Conservation (phyloP, 2,797 vertebrate species). For the Tiaroga cobitis region DNA sequence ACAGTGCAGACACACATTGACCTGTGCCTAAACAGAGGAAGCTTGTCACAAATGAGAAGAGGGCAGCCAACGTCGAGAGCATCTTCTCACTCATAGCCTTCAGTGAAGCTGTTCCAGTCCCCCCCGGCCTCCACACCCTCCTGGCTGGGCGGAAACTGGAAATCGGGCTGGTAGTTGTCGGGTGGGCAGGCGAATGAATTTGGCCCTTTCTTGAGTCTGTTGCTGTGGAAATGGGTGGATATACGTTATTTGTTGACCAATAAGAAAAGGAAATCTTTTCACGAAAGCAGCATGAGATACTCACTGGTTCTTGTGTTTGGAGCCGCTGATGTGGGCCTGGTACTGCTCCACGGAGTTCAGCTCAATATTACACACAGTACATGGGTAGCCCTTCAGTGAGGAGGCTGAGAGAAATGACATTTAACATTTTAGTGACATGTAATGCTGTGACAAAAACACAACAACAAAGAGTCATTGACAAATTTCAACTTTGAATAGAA, state of each 20-base stretch:
- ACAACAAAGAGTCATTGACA: not conserved
- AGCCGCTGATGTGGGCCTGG: conserved; percentile 95
- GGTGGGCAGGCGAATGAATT: conserved; percentile 39
- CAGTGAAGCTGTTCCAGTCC: conserved; percentile 68
- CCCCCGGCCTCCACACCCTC: conserved; percentile 29
- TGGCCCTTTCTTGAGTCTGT: conserved; percentile 71
- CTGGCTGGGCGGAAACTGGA: conserved; percentile 57
- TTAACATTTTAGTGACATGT: not conserved
- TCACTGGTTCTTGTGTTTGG: conserved; percentile 98
- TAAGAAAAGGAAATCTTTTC: not conserved
- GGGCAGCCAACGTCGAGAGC: not conserved
- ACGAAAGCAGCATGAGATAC: conserved; percentile 63
- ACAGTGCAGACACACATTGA: conserved; percentile 39
- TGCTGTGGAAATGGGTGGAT: conserved; percentile 8
- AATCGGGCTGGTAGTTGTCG: conserved; percentile 56
- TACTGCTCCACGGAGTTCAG: conserved; percentile 99
- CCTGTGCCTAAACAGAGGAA: conserved; percentile 25
- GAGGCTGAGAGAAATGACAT: conserved; percentile 73
- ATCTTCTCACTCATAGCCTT: conserved; percentile 59
- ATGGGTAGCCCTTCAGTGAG: conserved; percentile 88
- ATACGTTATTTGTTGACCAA: not conserved
- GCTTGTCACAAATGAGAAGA: conserved; percentile 27
- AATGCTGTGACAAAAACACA: not conserved
- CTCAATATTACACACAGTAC: conserved; percentile 91
- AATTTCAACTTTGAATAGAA: not conserved